Evolutionary conservation across 2,797 vertebrate species (phyloP), one percentile per base, ranked within the genome.

Genomic region (Vireo griseus): DNA sequence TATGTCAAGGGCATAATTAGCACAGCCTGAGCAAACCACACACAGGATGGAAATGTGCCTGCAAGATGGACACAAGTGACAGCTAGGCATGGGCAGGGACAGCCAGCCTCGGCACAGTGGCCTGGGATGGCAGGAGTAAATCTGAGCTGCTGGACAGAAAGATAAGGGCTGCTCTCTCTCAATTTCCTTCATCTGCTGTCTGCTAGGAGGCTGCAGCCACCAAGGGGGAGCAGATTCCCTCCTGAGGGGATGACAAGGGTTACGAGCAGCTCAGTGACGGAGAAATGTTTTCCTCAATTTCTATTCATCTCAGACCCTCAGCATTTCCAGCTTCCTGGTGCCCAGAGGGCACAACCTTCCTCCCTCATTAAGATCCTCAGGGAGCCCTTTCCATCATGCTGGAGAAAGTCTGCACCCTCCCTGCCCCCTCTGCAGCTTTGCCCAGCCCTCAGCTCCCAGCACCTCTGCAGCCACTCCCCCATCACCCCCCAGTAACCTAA

Each of bases 1-100:
- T 91, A 87, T 92, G 87, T 96, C 97, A 94, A 96, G 93, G 86
- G 96, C 83, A 20, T 97, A 97, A 97, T 97, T 97, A 98, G 91
- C 95, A 95, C 91, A 93, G 96, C 73, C 92, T 90, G 96, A 97
- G 85, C 94, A 96, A 97, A 95, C 92, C 90, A 45, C 88, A 74
- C 94, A 72, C 86, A 24, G 78, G 65, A 94, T 35, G 81, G 65
- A 50, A 85, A 50, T 26, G 7, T 90, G 79, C 39, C 77, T 95
- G 74, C 88, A 54, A 44, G 91, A 78, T 76, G 85, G 85, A 74
- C 77, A 91, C 31, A 22, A 52, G 40, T 67, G 61, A 77, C 79
- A 93, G 48, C 6, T 59, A 35, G 58, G 51, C 74, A 17, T 6
- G 5, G 19, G 40, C 21, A 68, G 59, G 71, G 55, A 42, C 3